Conservation (phyloP, 2,113 vertebrate species). For the Puffinus mauretanicus region DNA sequence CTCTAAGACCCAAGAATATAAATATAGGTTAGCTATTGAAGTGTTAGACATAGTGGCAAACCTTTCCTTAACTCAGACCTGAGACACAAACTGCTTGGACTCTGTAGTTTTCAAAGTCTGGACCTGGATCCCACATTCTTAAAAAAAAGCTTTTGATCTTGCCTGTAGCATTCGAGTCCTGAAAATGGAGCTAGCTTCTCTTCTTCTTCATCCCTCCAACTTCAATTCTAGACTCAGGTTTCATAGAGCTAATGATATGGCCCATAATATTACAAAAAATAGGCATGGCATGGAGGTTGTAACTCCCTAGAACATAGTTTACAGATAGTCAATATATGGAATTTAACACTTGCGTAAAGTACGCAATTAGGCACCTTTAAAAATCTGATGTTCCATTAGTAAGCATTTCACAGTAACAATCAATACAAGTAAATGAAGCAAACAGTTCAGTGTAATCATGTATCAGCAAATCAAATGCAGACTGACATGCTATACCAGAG, state of each 20-base stretch:
- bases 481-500: neutral
- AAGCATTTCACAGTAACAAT: slow-evolving; percentile 43
- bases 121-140: neutral
- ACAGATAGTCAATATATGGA: neutral
- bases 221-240: neutral
- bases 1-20: neutral
- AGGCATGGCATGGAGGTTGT: neutral
- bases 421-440: slow-evolving; percentile 51
- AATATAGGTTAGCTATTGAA: neutral
- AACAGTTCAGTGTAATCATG: slow-evolving; percentile 34
- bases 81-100: neutral
- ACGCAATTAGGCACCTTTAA: slow-evolving; percentile 40
- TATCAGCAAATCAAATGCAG: slow-evolving; percentile 38
- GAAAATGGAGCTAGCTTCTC: neutral
- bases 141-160: neutral
- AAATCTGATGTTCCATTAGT: slow-evolving; percentile 49
- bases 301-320: neutral
- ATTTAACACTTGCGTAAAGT: neutral
- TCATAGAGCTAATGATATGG: neutral
- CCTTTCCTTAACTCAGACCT: neutral
- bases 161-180: neutral
- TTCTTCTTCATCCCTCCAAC: neutral
- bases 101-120: neutral
- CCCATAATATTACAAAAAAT: neutral
- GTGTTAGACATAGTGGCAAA: neutral